Conservation (phyloP, 92 coral and sea anemone species). For the Parazoanthus atlanticus region DNA sequence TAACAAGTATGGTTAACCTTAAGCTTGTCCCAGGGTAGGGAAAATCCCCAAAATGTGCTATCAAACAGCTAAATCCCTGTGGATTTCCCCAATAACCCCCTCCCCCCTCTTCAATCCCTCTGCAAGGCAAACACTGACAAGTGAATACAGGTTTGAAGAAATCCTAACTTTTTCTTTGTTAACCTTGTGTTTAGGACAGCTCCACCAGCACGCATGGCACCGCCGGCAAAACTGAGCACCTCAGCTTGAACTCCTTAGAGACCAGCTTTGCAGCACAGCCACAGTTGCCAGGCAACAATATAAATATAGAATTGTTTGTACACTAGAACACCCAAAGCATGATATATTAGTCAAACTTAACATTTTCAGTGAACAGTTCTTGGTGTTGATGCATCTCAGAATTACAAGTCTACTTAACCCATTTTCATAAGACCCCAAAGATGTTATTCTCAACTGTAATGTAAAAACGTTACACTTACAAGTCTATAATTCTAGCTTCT, state of each 20-base stretch:
- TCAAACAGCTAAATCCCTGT: too few relatives aligned
- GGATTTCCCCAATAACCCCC: too few relatives aligned
- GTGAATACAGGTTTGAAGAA: not conserved
- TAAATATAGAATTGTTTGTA: not conserved
- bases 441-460: not conserved
- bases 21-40: too few relatives aligned
- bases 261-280: conserved; percentile 10
- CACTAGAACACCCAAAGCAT: not conserved
- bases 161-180: not conserved
- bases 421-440: too few relatives aligned
- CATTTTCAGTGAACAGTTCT: not conserved
- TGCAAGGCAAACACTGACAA: not conserved
- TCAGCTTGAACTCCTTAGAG: conserved; percentile 57
- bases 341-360: not conserved
- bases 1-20: too few relatives aligned
- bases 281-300: conserved; percentile 37
- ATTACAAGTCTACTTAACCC: not conserved
- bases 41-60: too few relatives aligned
- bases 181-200: conserved; percentile 23
- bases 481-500: not conserved
- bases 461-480: too few relatives aligned
- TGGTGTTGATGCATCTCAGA: not conserved
- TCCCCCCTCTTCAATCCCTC: too few relatives aligned
- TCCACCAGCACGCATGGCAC: conserved; percentile 67
- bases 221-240: conserved; percentile 77